phyloP scores from a whole-genome alignment of 2,797 vertebrate species.

The Enteromius anoplus region DNA sequence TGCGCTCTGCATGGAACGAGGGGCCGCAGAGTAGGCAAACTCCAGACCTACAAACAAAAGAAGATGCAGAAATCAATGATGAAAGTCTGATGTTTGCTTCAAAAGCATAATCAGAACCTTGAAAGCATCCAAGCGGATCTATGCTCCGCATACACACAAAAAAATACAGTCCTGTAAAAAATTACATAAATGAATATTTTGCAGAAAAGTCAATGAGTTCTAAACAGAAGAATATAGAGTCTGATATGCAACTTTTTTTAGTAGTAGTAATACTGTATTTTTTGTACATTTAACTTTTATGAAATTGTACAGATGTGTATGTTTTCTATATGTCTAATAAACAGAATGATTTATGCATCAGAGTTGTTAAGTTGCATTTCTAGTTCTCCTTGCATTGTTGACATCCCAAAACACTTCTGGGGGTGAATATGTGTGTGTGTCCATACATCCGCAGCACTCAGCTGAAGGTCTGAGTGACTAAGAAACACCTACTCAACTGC shows the following conservation, averaged over 20 bases:
- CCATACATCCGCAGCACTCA: background rate
- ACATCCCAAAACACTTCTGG: background rate
- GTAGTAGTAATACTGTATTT: background rate
- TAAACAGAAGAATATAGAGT: background rate
- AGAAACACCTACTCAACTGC: constrained; percentile 41
- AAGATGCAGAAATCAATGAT: constrained; percentile 18
- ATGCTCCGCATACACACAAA: background rate
- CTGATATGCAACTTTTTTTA: background rate
- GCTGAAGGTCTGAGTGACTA: constrained; percentile 12
- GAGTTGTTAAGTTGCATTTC: background rate
- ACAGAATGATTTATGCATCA: background rate
- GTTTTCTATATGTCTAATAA: too few species aligned
- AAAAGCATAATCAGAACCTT: background rate
- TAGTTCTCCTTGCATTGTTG: background rate
- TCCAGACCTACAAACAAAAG: constrained; percentile 84
- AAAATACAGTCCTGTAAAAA: background rate
- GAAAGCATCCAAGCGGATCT: background rate
- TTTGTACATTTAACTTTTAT: background rate
- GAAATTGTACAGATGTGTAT: background rate
- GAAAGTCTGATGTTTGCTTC: constrained; percentile 12
- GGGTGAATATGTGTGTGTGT: constrained; percentile 5
- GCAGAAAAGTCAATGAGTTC: background rate
- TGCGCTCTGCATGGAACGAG: constrained; percentile 97
- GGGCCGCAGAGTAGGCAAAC: constrained; percentile 96
- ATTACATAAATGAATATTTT: too few species aligned